Evolutionary conservation across 2,797 vertebrate genomes (phyloP).

Genomic region (Oreonectes daqikongensis): DNA sequence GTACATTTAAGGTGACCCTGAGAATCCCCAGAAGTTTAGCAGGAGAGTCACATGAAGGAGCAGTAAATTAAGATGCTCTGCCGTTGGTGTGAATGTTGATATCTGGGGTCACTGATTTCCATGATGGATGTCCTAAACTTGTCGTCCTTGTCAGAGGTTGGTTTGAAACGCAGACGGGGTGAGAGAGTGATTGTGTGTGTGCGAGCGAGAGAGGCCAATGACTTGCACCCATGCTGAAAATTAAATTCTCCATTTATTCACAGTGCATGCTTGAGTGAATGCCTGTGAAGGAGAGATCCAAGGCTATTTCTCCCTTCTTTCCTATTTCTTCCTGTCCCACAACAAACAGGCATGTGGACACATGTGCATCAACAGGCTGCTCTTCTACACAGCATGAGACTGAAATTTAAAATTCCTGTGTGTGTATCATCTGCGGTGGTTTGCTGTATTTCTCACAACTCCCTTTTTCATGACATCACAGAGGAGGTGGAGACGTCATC

Average conservation of each 20-base stretch:
- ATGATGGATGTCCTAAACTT: slow-evolving; percentile 58
- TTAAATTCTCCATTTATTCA: slow-evolving; percentile 55
- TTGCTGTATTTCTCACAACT: slow-evolving; percentile 74
- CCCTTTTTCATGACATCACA: slow-evolving; percentile 80
- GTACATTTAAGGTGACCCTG: slow-evolving; percentile 47
- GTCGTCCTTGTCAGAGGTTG: slow-evolving; percentile 53
- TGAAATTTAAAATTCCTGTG: slow-evolving; percentile 44
- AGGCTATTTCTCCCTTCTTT: slow-evolving; percentile 33
- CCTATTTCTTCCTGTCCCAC: neutral
- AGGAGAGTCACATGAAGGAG: slow-evolving; percentile 52
- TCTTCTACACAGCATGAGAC: slow-evolving; percentile 64
- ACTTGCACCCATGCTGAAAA: slow-evolving; percentile 57
- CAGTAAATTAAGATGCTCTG: slow-evolving; percentile 58
- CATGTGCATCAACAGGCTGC: neutral
- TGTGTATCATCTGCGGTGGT: slow-evolving; percentile 79
- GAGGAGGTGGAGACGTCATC: slow-evolving; percentile 78
- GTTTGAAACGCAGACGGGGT: slow-evolving; percentile 55
- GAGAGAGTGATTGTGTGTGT: slow-evolving; percentile 40
- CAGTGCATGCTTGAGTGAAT: slow-evolving; percentile 45
- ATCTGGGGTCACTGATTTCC: slow-evolving; percentile 50
- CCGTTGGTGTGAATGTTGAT: slow-evolving; percentile 43
- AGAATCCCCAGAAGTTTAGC: slow-evolving; percentile 36
- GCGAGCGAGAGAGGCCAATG: slow-evolving; percentile 41
- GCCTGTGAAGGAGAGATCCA: slow-evolving; percentile 51
- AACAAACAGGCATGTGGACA: neutral